Base-by-base conservation (phyloP, 2,888 invertebrate genomes). In the Drosophila borealis region DNA sequence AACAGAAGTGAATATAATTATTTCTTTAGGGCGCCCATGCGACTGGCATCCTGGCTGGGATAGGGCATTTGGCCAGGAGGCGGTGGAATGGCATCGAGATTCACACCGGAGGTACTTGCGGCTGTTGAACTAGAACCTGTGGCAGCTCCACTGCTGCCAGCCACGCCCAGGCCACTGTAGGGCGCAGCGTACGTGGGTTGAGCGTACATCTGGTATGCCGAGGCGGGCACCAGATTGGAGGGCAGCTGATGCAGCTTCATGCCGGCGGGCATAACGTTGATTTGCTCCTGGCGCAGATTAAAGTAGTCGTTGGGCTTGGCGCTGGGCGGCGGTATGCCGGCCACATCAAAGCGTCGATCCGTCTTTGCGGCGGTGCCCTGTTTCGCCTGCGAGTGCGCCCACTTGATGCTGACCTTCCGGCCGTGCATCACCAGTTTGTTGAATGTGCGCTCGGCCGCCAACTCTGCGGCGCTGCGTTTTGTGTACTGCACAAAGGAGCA, bases 401-500 rank as follows among this genome's bases (percentile, higher is more conserved):
- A 99, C 91, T 99, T 98, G 74, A 99, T 98, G n/a, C 98, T 98
- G 2, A 99, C 94, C 50, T 98, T 94, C 74, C 98, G 94, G 0
- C 98, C 98, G 37, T 96, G 96, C 19, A 94, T 93, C 3, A 94
- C 94, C 34, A 99, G 93, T 89, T 99, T 98, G 91, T 99, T 99
- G 91, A 99, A 99, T 0, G 98, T 97, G 90, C 97, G 96, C 84
- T 98, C 98, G 0, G 98, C 98, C 0, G 99, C 99, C 76, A 96
- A 94, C 92, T 99, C 99, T 0, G 99, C 97, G 0, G 98, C 96
- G 51, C 94, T 93, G 61, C 99, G 94, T 6, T 96, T 96, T 0
- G 99, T 98, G 92, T 98, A 99, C 91, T 99, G 98, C 3, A 99
- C 96, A 91, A 99, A 99, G 0, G 98, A 98, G 93, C 99, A 99